Base-by-base conservation (phyloP, 2,888 invertebrate genomes). In the Thalpophila matura region DNA sequence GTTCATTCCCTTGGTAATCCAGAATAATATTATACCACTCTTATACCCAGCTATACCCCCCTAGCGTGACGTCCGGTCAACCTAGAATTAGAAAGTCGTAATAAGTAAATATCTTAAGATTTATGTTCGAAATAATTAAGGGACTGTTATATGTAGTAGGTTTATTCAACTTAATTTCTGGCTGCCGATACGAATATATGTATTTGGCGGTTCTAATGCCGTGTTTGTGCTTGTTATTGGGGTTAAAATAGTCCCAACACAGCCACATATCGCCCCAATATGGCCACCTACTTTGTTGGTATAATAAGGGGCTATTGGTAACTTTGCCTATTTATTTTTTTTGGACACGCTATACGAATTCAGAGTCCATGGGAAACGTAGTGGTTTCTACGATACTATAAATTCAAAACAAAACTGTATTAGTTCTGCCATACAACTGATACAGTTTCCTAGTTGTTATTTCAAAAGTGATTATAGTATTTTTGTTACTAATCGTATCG, bases 101-200 rank as follows among this genome's bases (percentile, higher is more conserved):
- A 91, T 86, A 90, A 87, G 85, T 85, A 89, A 91, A 92, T 89
- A 90, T 90, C 83, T 85, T 60, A 74, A 86, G 91, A 90, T 91
- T 91, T 91, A 91, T 90, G 91, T 83, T 87, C 72, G 69, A 85
- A 88, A 90, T 90, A 91, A 92, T 91, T 90, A 91, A 88, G 80
- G 71, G 71, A 58, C 16, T 68, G 77, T 85, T 86, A 87, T 86
- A n/a, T n/a, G n/a, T n/a, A 72, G 73, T 82, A 73, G 84, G 81
- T 80, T 82, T 80, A 74, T 80, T 77, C 58, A 65, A 80, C 79
- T 82, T 86, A 80, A 83, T 83, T 56, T 85, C 83, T 81, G 79
- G 56, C 57, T 57, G 65, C 61, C 57, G 65, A 77, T 70, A 61
- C 31, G 51, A 29, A 62, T 69, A 62, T 67, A 62, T 69, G 60